Evolutionary conservation across 1,140 invertebrate genomes (phyloP).

Genomic region (Bemisia tabaci): DNA sequence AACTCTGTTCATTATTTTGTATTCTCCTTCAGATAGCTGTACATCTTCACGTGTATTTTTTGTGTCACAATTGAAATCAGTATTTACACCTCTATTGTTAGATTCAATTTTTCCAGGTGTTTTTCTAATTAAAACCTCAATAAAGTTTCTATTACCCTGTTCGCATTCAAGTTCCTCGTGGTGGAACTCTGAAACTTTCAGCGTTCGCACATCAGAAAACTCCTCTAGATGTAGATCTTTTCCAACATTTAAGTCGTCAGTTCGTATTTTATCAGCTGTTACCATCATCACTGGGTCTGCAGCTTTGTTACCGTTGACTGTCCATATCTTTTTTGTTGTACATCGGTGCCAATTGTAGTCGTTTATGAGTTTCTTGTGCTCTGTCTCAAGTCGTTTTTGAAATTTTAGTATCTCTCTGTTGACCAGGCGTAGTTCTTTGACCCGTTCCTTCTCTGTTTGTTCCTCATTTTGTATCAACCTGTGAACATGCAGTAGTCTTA

Average conservation of each 20-base stretch:
- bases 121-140: not conserved
- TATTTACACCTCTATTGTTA: not conserved
- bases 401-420: not conserved
- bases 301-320: not conserved
- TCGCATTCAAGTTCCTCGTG: not conserved
- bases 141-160: not conserved
- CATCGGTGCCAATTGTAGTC: not conserved
- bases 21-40: no score
- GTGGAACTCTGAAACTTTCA: not conserved
- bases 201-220: not conserved
- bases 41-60: no score
- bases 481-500: no score
- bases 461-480: not conserved
- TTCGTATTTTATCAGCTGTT: not conserved
- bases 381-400: not conserved
- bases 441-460: not conserved
- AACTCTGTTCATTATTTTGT: not conserved
- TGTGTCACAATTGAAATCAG: not conserved
- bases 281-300: not conserved
- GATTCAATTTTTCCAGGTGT: not conserved
- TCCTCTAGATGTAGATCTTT: not conserved
- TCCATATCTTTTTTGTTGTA: not conserved
- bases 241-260: not conserved
- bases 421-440: not conserved
- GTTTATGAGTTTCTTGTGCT: not conserved